phyloP scores from a whole-genome alignment of 2,113 vertebrate species.

The Tragelaphus scriptus region DNA sequence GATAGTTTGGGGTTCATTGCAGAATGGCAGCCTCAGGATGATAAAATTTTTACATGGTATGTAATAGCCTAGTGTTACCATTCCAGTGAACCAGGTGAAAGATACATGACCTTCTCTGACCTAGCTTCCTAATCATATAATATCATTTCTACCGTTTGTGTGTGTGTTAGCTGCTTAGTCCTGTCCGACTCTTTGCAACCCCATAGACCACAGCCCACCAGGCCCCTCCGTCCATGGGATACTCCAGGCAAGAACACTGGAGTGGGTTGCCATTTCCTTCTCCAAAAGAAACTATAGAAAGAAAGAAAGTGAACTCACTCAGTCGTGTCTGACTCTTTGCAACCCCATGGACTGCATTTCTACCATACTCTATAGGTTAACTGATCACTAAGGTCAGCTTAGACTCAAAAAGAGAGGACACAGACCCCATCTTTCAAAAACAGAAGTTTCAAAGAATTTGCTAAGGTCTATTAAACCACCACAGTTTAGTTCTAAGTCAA shows the following conservation, averaged over 20 bases:
- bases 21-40: neutral
- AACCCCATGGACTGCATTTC: neutral
- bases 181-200: no score
- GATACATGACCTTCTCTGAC: neutral
- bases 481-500: neutral
- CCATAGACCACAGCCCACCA: no score
- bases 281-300: no score
- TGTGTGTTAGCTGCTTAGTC: no score
- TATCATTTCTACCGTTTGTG: neutral
- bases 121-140: neutral
- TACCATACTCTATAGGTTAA: neutral
- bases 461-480: neutral
- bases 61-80: neutral
- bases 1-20: neutral
- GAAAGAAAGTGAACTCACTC: no score
- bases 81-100: neutral
- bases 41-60: neutral
- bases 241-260: no score
- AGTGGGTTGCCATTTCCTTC: no score
- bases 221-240: no score
- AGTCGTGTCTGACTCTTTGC: no score
- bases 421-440: neutral
- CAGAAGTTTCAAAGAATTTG: neutral
- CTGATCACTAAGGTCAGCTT: neutral
- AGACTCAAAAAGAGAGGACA: neutral